Percentiles rank a stretch among this genome's conserved stretches.
phyloP scores from a whole-genome alignment of 2,113 vertebrate species.

The Percina caprodes region DNA sequence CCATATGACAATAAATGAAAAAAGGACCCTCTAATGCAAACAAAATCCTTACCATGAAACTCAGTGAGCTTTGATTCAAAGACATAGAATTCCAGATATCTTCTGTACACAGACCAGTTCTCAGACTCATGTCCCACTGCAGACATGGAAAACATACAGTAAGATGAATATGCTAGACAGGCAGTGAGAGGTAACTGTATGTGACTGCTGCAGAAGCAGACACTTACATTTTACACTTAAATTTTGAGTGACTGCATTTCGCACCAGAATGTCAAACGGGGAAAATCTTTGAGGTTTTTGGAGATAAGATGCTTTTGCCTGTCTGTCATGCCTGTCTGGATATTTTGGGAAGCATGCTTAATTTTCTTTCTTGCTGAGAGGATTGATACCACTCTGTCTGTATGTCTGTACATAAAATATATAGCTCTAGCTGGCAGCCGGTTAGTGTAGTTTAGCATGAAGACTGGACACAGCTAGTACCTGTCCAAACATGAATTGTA shows the following conservation, averaged over 20 bases:
- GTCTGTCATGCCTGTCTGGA: background rate
- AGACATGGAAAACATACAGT: slow-evolving; percentile 21
- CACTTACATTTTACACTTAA: background rate
- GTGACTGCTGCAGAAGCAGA: background rate
- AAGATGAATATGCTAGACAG: background rate
- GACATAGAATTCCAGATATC: slow-evolving; percentile 97
- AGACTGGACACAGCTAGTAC: background rate
- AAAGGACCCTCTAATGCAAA: background rate
- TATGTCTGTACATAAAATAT: background rate
- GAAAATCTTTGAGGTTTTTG: background rate
- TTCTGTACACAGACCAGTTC: slow-evolving; percentile 95
- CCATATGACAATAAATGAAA: slow-evolving; percentile 4
- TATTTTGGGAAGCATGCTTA: background rate
- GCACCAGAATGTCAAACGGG: background rate
- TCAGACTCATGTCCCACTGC: slow-evolving; percentile 95
- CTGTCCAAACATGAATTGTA: background rate
- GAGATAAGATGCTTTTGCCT: background rate
- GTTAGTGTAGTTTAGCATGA: background rate
- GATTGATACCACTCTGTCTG: background rate
- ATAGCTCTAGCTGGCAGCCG: background rate
- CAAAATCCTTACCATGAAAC: slow-evolving; percentile 90
- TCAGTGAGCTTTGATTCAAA: slow-evolving; percentile 97
- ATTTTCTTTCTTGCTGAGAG: background rate
- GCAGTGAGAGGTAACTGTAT: background rate
- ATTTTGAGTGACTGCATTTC: background rate